Conservation (phyloP, 2,113 vertebrate genomes). For the Corvus hawaiiensis region DNA sequence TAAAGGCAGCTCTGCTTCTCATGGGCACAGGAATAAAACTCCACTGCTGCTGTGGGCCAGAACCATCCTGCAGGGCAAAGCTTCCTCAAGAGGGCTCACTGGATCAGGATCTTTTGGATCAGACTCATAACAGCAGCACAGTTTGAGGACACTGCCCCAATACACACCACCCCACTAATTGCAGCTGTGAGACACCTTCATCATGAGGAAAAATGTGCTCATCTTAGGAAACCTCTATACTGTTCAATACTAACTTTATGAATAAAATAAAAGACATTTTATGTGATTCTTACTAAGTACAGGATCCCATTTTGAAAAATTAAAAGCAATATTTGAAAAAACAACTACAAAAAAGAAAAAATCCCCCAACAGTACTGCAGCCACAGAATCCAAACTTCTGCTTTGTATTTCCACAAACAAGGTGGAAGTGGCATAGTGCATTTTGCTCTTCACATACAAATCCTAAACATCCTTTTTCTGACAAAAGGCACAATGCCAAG, state of each 20-base stretch:
- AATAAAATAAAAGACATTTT: not conserved
- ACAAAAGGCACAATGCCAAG: not conserved
- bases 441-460: not conserved
- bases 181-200: not conserved
- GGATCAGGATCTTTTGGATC: rapidly evolving
- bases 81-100: not conserved
- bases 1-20: not conserved
- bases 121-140: not conserved
- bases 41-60: not conserved
- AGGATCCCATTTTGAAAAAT: not conserved
- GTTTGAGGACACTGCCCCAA: not conserved
- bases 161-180: not conserved
- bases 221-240: not conserved
- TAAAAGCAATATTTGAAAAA: not conserved
- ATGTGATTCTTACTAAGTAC: not conserved
- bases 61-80: not conserved
- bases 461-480: not conserved
- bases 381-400: not conserved
- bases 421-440: not conserved
- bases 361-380: not conserved
- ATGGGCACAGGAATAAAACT: not conserved
- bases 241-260: not conserved
- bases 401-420: not conserved
- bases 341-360: not conserved
- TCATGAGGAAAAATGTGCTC: not conserved